Conservation (phyloP, 2,888 invertebrate genomes). For the Sicus ferrugineus region DNA sequence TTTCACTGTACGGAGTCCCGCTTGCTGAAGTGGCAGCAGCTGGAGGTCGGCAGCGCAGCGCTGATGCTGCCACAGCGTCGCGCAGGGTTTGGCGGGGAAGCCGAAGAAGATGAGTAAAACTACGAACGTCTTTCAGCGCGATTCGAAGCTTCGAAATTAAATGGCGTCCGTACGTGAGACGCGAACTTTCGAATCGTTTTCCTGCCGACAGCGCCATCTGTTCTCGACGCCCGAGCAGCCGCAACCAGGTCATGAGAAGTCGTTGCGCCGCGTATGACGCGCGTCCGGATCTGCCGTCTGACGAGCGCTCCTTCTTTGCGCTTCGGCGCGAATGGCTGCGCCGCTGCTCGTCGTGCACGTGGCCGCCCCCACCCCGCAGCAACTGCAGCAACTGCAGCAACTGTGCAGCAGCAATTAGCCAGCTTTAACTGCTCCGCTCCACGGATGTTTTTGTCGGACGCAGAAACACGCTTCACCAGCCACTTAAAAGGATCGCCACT, state of each 20-base stretch:
- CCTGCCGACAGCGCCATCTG: no score
- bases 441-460: conserved; percentile 19
- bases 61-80: no score
- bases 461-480: conserved; percentile 13
- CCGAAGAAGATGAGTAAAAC: no score
- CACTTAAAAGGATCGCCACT: conserved; percentile 30
- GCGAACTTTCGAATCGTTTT: no score
- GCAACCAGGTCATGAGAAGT: conserved; percentile 12
- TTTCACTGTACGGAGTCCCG: no score
- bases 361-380: not conserved
- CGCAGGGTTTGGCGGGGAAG: no score
- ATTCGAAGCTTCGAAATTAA: no score
- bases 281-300: conserved; percentile 6
- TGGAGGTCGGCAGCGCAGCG: no score
- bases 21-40: no score
- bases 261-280: not conserved
- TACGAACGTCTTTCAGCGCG: no score
- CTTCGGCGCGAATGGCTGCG: not conserved
- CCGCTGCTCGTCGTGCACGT: not conserved
- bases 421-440: not conserved
- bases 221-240: not conserved
- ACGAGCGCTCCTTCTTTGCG: conserved; percentile 17
- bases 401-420: conserved; percentile 28
- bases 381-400: not conserved
- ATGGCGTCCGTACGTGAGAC: no score